Evolutionary conservation across 2,113 vertebrate genomes (phyloP), one percentile per base, ranked within the genome.

Genomic region (Entomyzon cyanotis): DNA sequence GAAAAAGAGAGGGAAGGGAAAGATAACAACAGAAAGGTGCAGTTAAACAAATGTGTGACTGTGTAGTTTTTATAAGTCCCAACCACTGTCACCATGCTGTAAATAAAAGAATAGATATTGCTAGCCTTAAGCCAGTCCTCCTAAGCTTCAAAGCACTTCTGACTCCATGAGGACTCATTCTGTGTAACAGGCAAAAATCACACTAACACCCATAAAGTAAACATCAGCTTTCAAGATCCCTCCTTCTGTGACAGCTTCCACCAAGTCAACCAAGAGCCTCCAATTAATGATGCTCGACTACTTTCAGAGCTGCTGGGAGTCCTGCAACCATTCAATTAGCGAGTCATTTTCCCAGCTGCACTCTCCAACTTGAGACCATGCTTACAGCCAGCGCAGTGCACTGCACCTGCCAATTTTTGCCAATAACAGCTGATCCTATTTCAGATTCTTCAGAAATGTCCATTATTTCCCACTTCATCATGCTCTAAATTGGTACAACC

Each of bases 401-500:
- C 78, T 73, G 84, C 88, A 96, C 84, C 95, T 96, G 96, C 94
- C 89, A 90, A 91, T 91, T 96, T 93, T 80, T 91, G 19, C 90
- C 62, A 23, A 31, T 64, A 94, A 89, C 79, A 90, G 96, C 93
- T 90, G 95, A 96, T 97, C 80, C 93, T 73, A 31, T 89, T 93
- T 94, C 90, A 95, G 86, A 90, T 67, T 80, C 64, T 73, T 79
- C 75, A 90, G 58, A 89, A 93, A 95, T 60, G 87, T 92, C 92
- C 90, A 92, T 77, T 71, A 93, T 94, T 96, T 94, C 83, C 93
- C 96, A 94, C 92, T 96, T 96, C 96, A 95, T 97, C 96, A 95
- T 83, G 69, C 65, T 94, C 62, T 92, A 95, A 95, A 94, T 93
- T 93, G 84, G 84, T 95, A 90, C 73, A 89, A 87, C 87, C 80